phyloP scores from a whole-genome alignment of 2,797 vertebrate genomes.

The Typhlichthys eigenmanni region DNA sequence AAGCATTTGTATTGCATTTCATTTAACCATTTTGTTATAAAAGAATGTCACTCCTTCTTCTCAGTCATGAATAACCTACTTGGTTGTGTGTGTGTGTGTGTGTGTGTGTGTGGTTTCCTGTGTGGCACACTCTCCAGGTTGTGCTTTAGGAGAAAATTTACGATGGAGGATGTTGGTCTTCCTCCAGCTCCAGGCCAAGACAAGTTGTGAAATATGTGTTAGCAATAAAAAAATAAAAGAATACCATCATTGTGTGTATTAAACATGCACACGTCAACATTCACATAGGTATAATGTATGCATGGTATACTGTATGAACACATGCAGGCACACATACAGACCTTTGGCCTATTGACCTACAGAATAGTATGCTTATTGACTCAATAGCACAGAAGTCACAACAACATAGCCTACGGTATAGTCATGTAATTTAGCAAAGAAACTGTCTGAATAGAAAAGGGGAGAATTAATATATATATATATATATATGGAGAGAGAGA shows the following conservation, averaged over 20 bases:
- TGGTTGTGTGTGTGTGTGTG: conserved; percentile 1
- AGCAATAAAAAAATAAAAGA: conserved; percentile 66
- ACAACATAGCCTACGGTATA: no score
- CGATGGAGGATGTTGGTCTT: conserved; percentile 73
- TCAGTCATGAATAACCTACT: background rate
- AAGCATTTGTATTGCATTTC: no score
- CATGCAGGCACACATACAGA: conserved; percentile 18
- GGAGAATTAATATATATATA: conserved; percentile 2
- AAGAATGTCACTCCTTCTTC: conserved; percentile 4
- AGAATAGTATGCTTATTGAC: background rate
- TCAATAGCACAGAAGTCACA: no score
- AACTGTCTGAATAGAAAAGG: background rate
- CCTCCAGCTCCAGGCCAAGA: conserved; percentile 67
- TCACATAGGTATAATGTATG: background rate
- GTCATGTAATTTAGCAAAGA: conserved; percentile 15
- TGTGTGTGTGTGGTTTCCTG: conserved; percentile 50
- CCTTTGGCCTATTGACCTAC: conserved; percentile 20
- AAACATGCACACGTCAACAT: conserved; percentile 6
- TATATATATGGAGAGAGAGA: conserved; percentile 1
- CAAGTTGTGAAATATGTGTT: conserved; percentile 76
- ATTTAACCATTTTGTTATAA: no score
- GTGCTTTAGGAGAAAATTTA: conserved; percentile 66
- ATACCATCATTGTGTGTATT: conserved; percentile 54
- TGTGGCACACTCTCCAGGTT: conserved; percentile 61
- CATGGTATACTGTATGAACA: conserved; percentile 27